Evolutionary conservation across 2,888 invertebrate species (phyloP).

Genomic region (Branchellion lobata): DNA sequence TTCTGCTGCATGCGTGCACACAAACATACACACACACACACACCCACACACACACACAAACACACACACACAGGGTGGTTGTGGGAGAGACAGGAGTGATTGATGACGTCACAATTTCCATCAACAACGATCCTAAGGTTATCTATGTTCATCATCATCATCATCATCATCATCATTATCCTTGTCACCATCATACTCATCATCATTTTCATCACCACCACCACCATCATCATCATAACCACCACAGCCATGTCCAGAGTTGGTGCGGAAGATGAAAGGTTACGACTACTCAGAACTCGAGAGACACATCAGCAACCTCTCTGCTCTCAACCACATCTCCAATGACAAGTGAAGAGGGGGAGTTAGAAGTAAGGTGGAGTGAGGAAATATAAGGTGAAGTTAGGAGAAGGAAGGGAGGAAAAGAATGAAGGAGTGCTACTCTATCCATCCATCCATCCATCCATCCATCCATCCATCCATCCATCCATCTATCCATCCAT

Average conservation of each 20-base stretch:
- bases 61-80: not conserved
- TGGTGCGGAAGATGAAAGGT: constrained; percentile 63
- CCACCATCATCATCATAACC: not conserved
- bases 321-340: constrained; percentile 87
- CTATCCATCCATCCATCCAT: not conserved
- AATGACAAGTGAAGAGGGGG: constrained; percentile 72
- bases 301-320: constrained; percentile 83
- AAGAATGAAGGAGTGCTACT: too few species aligned
- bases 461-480: not conserved
- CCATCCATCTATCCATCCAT: too few species aligned
- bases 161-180: constrained; percentile 26
- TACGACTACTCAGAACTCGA: constrained; percentile 90
- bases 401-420: too few species aligned
- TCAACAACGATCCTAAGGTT: constrained; percentile 33
- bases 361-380: not conserved
- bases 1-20: too few species aligned
- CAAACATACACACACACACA: too few species aligned
- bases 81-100: not conserved
- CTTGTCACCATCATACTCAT: not conserved
- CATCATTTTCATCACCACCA: not conserved
- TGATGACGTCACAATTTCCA: constrained; percentile 22
- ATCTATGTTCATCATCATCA: not conserved
- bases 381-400: not conserved
- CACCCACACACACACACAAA: too few species aligned
- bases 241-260: constrained; percentile 45